A percentile compares a stretch with the other conserved stretches of the same genome.
phyloP scores from a whole-genome alignment of 2,797 vertebrate species.

The Pipistrellus kuhlii region DNA sequence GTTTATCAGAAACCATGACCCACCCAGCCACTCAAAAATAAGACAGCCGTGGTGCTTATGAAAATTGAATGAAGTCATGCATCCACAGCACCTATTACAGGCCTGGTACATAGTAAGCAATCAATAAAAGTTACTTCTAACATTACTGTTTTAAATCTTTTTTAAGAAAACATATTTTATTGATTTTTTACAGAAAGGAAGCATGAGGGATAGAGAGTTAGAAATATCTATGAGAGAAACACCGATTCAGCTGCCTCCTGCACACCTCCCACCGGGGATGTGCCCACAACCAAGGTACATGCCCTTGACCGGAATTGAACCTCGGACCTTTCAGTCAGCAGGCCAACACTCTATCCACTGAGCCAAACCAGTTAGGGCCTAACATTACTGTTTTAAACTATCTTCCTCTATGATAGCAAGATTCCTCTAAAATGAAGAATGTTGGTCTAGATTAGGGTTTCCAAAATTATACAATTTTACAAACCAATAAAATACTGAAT shows the following conservation, averaged over 20 bases:
- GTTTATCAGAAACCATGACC: not conserved
- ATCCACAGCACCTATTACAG: not conserved
- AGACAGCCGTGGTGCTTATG: not conserved
- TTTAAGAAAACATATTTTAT: too few relatives aligned
- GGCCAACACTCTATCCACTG: too few relatives aligned
- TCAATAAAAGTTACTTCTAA: not conserved
- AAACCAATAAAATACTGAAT: constrained; percentile 20
- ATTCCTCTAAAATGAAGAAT: not conserved
- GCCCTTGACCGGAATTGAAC: too few relatives aligned
- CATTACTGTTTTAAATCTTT: not conserved
- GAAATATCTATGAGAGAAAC: too few relatives aligned
- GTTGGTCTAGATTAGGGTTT: not conserved
- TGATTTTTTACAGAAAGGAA: too few relatives aligned
- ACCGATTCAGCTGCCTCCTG: too few relatives aligned
- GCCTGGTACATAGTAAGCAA: not conserved
- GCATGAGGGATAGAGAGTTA: too few relatives aligned
- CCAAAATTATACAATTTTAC: not conserved
- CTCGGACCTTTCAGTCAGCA: too few relatives aligned
- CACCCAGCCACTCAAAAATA: not conserved
- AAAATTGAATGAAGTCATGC: not conserved
- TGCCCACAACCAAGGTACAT: too few relatives aligned
- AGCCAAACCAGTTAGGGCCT: not conserved
- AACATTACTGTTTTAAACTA: not conserved
- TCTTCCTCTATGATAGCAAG: not conserved
- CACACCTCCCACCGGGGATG: too few relatives aligned